These are phyloP conservation scores for Caenorhabditis briggsae DNA, from an alignment of 1,140 invertebrate genomes.

Conservation along the genomic window DNA sequence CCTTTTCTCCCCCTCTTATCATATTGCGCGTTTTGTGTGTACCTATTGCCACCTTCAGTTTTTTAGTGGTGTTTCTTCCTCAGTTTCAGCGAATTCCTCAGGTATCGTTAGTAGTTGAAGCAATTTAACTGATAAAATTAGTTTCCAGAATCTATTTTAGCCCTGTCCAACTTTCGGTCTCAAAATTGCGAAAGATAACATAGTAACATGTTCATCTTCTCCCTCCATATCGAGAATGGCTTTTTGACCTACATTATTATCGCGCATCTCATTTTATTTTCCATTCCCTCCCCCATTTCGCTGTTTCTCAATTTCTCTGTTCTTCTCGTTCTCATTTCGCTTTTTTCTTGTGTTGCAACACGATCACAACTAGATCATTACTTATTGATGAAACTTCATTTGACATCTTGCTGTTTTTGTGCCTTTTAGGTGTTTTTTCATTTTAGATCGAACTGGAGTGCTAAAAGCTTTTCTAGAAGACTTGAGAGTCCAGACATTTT, in stretches of 20 bases:
- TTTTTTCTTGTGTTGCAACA: not conserved
- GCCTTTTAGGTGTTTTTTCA: too few species aligned
- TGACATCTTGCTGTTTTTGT: not conserved
- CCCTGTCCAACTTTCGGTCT: too few species aligned
- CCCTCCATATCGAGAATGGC: constrained; percentile 6
- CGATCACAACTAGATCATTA: constrained; percentile 41
- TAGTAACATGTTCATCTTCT: constrained; percentile 22
- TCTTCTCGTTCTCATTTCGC: not conserved
- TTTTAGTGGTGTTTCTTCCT: not conserved
- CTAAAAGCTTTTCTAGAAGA: too few species aligned
- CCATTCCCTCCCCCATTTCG: constrained; percentile 16
- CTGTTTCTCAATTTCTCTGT: not conserved
- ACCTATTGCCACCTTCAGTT: constrained; percentile 29
- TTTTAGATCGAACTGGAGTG: too few species aligned
- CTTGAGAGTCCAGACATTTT: too few species aligned
- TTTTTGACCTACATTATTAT: constrained; percentile 44
- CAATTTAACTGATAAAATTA: not conserved
- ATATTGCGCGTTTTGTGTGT: constrained; percentile 23
- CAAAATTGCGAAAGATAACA: not conserved
- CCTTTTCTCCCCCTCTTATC: constrained; percentile 8
- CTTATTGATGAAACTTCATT: constrained; percentile 43
- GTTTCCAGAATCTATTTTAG: too few species aligned
- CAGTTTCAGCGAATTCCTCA: not conserved
- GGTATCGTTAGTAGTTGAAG: too few species aligned
- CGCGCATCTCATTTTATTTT: constrained; percentile 26